A percentile compares a stretch with the other conserved stretches of the same genome.
These are phyloP conservation scores for Drosophila funebris DNA, from an alignment of 1,140 invertebrate species.

Conservation along the genomic window DNA sequence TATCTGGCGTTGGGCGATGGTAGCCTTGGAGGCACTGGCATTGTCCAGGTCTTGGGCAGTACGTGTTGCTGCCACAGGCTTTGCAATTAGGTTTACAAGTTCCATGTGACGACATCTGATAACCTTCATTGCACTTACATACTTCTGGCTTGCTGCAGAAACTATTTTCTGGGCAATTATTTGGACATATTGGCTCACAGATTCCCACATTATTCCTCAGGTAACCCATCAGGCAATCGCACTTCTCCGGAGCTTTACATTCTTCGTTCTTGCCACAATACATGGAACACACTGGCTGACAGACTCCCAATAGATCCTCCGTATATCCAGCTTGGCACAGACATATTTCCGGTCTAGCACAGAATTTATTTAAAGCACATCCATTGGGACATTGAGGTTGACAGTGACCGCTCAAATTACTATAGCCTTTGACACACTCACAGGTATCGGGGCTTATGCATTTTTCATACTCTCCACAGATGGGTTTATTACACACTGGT, in stretches of 20 bases:
- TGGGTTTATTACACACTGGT: not conserved
- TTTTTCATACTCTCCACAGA: not conserved
- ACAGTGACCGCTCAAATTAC: not conserved
- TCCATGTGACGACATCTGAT: not conserved
- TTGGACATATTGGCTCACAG: slow-evolving; percentile 17
- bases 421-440: slow-evolving; percentile 5
- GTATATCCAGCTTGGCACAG: not conserved
- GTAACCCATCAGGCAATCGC: slow-evolving; percentile 83
- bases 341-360: not conserved
- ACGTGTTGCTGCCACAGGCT: not conserved
- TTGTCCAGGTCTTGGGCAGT: not conserved
- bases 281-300: slow-evolving; percentile 55
- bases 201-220: not conserved
- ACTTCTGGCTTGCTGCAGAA: slow-evolving; percentile 83
- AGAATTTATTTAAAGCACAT: not conserved
- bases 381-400: not conserved
- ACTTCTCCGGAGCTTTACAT: slow-evolving; percentile 85
- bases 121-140: not conserved
- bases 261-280: slow-evolving; percentile 84
- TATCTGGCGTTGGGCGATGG: not conserved
- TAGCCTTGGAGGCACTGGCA: slow-evolving; percentile 5
- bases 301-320: not conserved
- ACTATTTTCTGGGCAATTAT: slow-evolving; percentile 61
- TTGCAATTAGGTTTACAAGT: slow-evolving; percentile 4
- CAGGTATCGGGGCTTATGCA: not conserved